Conservation (phyloP, 1,140 invertebrate genomes). For the Drosophila ercepeae region DNA sequence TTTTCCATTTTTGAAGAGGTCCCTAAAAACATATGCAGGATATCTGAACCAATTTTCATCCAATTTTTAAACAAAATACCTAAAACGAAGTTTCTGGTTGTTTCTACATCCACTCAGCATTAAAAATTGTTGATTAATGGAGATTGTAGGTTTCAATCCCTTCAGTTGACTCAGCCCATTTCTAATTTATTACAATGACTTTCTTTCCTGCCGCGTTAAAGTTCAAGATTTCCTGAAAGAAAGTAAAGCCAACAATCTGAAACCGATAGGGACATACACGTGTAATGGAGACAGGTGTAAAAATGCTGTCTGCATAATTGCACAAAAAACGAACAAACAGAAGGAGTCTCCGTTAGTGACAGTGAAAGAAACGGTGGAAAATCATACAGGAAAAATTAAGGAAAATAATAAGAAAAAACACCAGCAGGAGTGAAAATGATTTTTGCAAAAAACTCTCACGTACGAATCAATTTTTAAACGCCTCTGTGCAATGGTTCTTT, state of each 20-base stretch:
- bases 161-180: neutral
- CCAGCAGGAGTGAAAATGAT: conserved; percentile 37
- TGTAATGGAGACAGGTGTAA: conserved; percentile 14
- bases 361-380: conserved; percentile 43
- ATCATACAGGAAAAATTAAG: conserved; percentile 64
- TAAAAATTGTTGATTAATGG: no score
- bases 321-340: conserved; percentile 32
- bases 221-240: conserved; percentile 20
- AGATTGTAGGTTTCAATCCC: neutral
- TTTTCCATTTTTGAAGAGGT: no score
- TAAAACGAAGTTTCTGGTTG: no score
- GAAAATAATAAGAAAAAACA: conserved; percentile 10
- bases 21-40: no score
- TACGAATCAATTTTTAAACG: conserved; percentile 68
- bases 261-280: neutral
- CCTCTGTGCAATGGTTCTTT: conserved; percentile 67
- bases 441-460: conserved; percentile 71
- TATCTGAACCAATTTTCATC: no score
- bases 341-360: conserved; percentile 22
- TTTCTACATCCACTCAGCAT: no score
- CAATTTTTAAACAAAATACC: no score
- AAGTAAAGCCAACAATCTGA: neutral
- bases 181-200: conserved; percentile 6
- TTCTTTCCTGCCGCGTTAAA: conserved; percentile 27
- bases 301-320: conserved; percentile 45